Base-by-base conservation (phyloP, 2,113 vertebrate genomes). In the Solenodon paradoxus region DNA sequence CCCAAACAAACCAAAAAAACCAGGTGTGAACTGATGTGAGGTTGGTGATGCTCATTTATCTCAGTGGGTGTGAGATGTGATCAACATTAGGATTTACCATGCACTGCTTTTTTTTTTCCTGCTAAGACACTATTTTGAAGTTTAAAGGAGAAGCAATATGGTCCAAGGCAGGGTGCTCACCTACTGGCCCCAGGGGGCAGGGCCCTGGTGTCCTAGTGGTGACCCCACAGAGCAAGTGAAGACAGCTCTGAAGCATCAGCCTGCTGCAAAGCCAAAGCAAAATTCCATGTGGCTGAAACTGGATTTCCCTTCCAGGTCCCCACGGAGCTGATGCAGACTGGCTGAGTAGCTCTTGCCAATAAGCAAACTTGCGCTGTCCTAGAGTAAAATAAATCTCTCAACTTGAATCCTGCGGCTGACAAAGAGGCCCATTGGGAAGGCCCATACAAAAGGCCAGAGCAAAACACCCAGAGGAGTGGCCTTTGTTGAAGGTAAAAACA, bases 311-410 rank as follows among this genome's bases (percentile, higher is more conserved):
- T 66, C 51, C 53, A 95, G 79, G 84, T 75, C 57, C 69, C 88
- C 81, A 64, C 26, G 81, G 49, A 77, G 35, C 45, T 90, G 59
- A 68, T 55, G 81, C 7, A n/a, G 88, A 92, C 32, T 90, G 55
- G 24, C 47, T 32, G 30, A 72, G 47, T 17, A 81, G 28, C 15
- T 61, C 71, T 90, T 94, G 81, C 47, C 61, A 45, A 32, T 53
- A 55, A 95, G 49, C 64, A 84, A 90, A 92, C 49, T 35, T 61
- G 40, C 82, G 40, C 57, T 55, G 74, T 9, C 71, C 47, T 0
- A 35, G n/a, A 90, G 53, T 59, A 63, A 94, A 84, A 96, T 87
- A 90, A 92, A 88, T 94, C 88, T 96, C 53, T 82, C 84, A 85
- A 17, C 24, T 77, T 77, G 53, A 95, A 83, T 95, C 71, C 82